These are phyloP conservation scores for Ceyx cyanopectus DNA, from an alignment of 2,113 vertebrate genomes.

Conservation along the genomic window DNA sequence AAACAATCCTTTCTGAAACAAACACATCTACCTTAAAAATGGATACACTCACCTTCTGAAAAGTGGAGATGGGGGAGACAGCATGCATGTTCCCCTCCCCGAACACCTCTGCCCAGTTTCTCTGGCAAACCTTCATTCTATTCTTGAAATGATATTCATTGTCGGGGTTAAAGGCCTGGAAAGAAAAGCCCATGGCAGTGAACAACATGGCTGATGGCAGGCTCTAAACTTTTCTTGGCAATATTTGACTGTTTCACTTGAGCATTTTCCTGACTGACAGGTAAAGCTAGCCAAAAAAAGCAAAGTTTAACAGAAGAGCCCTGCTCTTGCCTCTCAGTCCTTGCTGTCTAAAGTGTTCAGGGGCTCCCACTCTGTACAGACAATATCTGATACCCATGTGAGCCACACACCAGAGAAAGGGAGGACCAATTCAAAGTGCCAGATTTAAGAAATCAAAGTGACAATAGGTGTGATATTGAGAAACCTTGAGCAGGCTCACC, in stretches of 20 bases:
- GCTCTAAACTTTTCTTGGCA: background rate
- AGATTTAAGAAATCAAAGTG: background rate
- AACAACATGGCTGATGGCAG: background rate
- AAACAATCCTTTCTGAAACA: background rate
- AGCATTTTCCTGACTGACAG: background rate
- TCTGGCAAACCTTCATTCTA: slow-evolving; percentile 95
- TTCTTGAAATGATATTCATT: slow-evolving; percentile 99
- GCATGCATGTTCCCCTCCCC: slow-evolving; percentile 96
- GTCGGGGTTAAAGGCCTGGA: slow-evolving; percentile 96
- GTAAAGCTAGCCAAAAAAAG: background rate
- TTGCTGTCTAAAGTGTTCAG: background rate
- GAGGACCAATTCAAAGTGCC: background rate
- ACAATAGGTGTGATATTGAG: background rate
- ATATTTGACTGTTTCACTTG: background rate
- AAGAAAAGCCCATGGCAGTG: background rate
- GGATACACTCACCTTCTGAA: slow-evolving; percentile 85
- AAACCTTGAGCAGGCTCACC: background rate
- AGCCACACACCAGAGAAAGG: background rate
- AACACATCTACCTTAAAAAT: background rate
- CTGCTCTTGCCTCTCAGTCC: background rate
- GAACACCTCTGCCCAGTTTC: slow-evolving; percentile 97
- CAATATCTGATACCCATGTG: background rate
- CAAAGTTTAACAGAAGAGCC: background rate
- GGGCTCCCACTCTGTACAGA: background rate
- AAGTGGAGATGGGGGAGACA: slow-evolving; percentile 88